Base-by-base conservation (phyloP, 2,113 vertebrate genomes). In the Rafetus swinhoei region DNA sequence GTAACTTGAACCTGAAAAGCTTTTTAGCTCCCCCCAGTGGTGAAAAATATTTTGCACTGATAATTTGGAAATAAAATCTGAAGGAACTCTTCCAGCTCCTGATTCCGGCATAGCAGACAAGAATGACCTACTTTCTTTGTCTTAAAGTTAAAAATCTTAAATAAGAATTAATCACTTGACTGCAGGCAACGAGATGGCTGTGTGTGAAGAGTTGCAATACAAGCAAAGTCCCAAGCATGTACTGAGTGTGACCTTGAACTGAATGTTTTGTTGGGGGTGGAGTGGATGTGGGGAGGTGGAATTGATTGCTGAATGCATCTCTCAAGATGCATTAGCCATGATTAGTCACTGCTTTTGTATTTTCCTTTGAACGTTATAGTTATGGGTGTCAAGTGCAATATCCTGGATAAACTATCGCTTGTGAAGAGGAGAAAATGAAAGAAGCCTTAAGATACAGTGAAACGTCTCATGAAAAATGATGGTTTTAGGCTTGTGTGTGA, bases 11-110 rank as follows among this genome's bases (percentile, higher is more conserved):
- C 25, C 55, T 82, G 15, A 25, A 18, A 83, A 77, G 82, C 39
- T 80, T 45, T 91, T 79, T 92, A 84, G 50, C 53, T 93, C 93
- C 82, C 90, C 25, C 84, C 91, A 80, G 59, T 94, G 95, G 83
- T 90, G 60, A 95, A 59, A 90, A 87, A 29, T 25, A 27, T 35
- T 86, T 54, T 91, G 29, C 83, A 79, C 77, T 54, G 45, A 79
- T 54, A 65, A 77, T 52, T 45, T 32, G 39, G 7, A 29, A 77
- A 22, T 39, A 25, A 45, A 25, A 45, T 27, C 45, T 15, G 13
- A 50, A 50, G 39, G 50, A 50, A 50, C 74, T 72, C 32, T 76
- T 6, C 72, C 22, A 39, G 3, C 3, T 12, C 39, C 24, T 24
- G 50, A 12, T 25, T 50, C 12, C 50, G 15, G 74, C 22, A 50